phyloP scores from a whole-genome alignment of 1,140 invertebrate species.

The Acromyrmex charruanus region DNA sequence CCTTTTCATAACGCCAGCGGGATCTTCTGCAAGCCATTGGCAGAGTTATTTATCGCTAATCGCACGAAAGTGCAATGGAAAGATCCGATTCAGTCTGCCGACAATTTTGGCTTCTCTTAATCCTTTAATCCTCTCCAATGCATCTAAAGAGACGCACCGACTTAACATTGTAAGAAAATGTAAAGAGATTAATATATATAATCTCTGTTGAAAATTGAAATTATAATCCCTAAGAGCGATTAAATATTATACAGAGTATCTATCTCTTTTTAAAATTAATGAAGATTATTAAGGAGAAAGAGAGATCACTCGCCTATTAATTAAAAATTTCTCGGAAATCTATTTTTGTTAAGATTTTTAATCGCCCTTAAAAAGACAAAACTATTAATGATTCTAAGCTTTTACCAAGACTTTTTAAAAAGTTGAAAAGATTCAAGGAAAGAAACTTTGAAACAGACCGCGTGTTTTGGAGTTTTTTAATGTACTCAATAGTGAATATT shows the following conservation, averaged over 20 bases:
- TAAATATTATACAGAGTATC: not conserved
- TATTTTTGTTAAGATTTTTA: not conserved
- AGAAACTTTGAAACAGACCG: not conserved
- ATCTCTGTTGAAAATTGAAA: not conserved
- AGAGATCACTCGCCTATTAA: not conserved
- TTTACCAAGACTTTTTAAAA: not conserved
- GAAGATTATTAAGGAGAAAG: not conserved
- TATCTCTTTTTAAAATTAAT: not conserved
- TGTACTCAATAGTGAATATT: not conserved
- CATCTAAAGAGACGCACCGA: not conserved
- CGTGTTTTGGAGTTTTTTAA: not conserved
- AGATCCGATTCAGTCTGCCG: not conserved
- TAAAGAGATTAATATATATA: not conserved
- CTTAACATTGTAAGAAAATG: not conserved
- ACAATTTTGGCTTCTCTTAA: not conserved
- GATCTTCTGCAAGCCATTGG: slow-evolving; percentile 40
- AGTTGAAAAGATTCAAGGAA: not conserved
- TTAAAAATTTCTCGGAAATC: not conserved
- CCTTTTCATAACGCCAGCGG: slow-evolving; percentile 54
- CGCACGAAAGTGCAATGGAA: not conserved
- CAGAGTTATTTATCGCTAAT: slow-evolving; percentile 45
- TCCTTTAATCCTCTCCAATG: not conserved
- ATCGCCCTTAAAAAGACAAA: not conserved
- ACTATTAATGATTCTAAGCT: not conserved
- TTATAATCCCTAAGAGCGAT: not conserved